A percentile compares a stretch with the other conserved stretches of the same genome.
These are phyloP conservation scores for Emydura subglobosa DNA, from an alignment of 2,113 vertebrate species.

Conservation along the genomic window DNA sequence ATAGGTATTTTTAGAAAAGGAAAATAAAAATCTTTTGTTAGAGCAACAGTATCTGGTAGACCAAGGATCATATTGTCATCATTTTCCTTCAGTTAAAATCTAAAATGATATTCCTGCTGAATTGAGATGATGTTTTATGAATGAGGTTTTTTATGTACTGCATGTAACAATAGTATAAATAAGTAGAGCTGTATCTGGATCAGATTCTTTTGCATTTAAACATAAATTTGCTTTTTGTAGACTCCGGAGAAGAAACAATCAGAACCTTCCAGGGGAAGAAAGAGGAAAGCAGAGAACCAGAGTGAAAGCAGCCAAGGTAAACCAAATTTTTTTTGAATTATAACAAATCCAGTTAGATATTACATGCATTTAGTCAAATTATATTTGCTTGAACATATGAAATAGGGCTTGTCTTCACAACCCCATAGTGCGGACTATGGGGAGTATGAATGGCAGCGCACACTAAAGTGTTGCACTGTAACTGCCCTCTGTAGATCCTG, in stretches of 20 bases:
- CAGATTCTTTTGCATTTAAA: constrained; percentile 11
- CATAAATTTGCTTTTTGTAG: constrained; percentile 78
- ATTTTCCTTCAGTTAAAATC: neutral
- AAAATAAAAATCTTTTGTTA: neutral
- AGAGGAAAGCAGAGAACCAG: constrained; percentile 97
- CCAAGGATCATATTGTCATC: neutral
- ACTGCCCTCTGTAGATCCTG: neutral
- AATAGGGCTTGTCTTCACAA: neutral
- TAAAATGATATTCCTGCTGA: constrained; percentile 16
- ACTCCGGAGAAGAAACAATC: constrained; percentile 98
- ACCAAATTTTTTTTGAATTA: neutral
- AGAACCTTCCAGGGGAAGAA: constrained; percentile 94
- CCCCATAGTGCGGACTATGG: neutral
- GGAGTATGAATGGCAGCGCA: neutral
- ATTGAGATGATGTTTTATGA: constrained; percentile 33
- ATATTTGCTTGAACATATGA: neutral
- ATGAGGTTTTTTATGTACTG: constrained; percentile 33
- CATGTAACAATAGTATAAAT: constrained; percentile 9
- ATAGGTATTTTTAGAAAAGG: constrained; percentile 5
- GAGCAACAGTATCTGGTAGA: neutral
- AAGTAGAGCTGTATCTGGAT: neutral
- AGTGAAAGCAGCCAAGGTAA: constrained; percentile 99
- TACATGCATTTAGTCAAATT: neutral
- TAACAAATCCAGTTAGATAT: neutral
- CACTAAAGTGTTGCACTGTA: neutral